Conservation (phyloP, 2,797 vertebrate species). For the Syngnathus rostellatus region DNA sequence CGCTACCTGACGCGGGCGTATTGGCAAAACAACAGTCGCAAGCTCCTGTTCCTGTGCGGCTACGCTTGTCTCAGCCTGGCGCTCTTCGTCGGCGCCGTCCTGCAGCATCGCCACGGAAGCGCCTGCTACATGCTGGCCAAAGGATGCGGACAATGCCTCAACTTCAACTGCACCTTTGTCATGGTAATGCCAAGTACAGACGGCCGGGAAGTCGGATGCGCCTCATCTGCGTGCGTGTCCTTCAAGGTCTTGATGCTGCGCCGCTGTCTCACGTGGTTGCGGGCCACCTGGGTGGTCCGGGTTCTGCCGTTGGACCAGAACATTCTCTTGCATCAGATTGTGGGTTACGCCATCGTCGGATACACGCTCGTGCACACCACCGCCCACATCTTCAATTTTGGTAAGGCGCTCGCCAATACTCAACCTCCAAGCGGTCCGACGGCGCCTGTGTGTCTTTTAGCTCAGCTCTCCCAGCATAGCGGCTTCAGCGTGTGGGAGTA, state of each 20-base stretch:
- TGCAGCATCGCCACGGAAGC: conserved; percentile 39
- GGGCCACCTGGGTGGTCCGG: conserved; percentile 71
- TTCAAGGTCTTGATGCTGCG: conserved; percentile 82
- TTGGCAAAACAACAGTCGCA: conserved; percentile 81
- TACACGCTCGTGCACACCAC: conserved; percentile 65
- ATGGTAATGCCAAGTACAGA: conserved; percentile 53
- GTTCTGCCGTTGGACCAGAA: conserved; percentile 80
- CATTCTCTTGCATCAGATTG: conserved; percentile 77
- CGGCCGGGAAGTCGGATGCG: not conserved
- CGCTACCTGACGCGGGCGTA: conserved; percentile 69
- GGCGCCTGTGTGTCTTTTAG: conserved; percentile 39
- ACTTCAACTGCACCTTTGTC: conserved; percentile 84
- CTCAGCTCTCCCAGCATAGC: conserved; percentile 32
- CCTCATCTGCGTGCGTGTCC: not conserved
- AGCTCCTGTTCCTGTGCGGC: conserved; percentile 70
- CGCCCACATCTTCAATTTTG: conserved; percentile 77
- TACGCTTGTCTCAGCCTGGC: conserved; percentile 65
- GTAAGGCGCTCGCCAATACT: conserved; percentile 43
- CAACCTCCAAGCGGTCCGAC: too few relatives aligned
- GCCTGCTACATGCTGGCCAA: conserved; percentile 71
- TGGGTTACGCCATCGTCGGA: conserved; percentile 71
- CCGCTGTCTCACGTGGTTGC: conserved; percentile 76
- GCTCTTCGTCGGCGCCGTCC: conserved; percentile 67
- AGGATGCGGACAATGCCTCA: conserved; percentile 82
- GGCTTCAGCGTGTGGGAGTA: conserved; percentile 71